These are phyloP conservation scores for Menidia beryllina DNA, from an alignment of 2,113 vertebrate species.

Conservation along the genomic window DNA sequence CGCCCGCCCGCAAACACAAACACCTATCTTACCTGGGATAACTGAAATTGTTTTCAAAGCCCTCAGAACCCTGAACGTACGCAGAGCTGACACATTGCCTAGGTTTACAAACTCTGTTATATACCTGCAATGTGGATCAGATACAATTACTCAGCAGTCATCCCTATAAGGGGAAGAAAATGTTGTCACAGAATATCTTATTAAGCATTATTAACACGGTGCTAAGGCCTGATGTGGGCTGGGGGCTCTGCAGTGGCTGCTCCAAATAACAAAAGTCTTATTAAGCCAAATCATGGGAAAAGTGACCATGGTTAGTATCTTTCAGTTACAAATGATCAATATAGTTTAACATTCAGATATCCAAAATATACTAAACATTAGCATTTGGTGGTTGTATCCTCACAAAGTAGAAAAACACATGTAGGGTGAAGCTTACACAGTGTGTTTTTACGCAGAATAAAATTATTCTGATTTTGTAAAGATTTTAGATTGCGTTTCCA, in stretches of 20 bases:
- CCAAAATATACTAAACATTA: no score
- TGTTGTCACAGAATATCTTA: conserved; percentile 38
- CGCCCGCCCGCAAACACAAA: conserved; percentile 78
- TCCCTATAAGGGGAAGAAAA: conserved; percentile 55
- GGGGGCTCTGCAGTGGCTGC: neutral
- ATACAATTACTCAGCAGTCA: conserved; percentile 76
- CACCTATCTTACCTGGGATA: conserved; percentile 96
- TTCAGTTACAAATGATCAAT: neutral
- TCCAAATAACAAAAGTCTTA: no score
- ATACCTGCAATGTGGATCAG: conserved; percentile 97
- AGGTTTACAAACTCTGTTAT: conserved; percentile 99
- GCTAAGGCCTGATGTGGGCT: conserved; percentile 14
- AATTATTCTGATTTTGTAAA: no score
- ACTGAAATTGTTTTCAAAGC: conserved; percentile 99
- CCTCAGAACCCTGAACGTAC: conserved; percentile 99
- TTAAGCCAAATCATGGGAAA: neutral
- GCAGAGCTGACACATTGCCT: conserved; percentile 99
- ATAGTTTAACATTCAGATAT: neutral
- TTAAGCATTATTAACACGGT: conserved; percentile 16
- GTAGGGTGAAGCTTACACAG: no score
- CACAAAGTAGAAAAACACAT: no score
- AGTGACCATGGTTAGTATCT: neutral
- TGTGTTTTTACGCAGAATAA: no score
- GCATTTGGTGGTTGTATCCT: no score
- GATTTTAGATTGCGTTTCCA: no score